Conservation (phyloP, 1,140 invertebrate genomes). For the Daktulosphaira vitifoliae region DNA sequence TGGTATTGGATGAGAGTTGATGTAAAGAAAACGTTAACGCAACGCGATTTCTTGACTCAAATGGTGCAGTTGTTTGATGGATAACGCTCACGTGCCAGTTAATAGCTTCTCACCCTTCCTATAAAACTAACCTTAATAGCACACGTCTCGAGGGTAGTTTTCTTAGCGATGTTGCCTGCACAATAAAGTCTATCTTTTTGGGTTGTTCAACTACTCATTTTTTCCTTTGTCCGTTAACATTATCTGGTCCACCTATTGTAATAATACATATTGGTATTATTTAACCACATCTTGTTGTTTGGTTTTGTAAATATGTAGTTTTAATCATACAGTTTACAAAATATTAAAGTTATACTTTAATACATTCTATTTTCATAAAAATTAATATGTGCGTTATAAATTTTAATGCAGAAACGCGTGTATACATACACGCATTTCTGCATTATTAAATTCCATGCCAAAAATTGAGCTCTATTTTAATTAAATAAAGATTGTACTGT, state of each 20-base stretch:
- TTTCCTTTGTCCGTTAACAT: conserved; percentile 9
- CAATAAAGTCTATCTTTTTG: conserved; percentile 27
- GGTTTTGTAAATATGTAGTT: no score
- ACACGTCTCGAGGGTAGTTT: conserved; percentile 17
- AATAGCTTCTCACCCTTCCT: not conserved
- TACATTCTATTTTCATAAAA: no score
- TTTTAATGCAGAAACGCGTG: no score
- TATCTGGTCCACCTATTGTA: not conserved
- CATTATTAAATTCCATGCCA: no score
- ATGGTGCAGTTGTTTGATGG: conserved; percentile 5
- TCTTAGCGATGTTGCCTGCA: not conserved
- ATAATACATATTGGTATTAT: conserved; percentile 4
- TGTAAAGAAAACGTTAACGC: not conserved
- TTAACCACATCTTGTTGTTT: not conserved
- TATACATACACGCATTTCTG: no score
- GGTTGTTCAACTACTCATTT: not conserved
- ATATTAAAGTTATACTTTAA: no score
- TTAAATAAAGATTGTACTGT: no score
- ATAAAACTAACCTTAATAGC: conserved; percentile 6
- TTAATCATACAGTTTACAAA: no score
- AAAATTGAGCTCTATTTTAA: no score
- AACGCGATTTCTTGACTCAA: conserved; percentile 7
- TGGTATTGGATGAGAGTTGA: no score
- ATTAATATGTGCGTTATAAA: no score
- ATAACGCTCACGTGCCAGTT: conserved; percentile 14